phyloP scores from a whole-genome alignment of 2,797 vertebrate genomes.

The Muraenolepis orangiensis region DNA sequence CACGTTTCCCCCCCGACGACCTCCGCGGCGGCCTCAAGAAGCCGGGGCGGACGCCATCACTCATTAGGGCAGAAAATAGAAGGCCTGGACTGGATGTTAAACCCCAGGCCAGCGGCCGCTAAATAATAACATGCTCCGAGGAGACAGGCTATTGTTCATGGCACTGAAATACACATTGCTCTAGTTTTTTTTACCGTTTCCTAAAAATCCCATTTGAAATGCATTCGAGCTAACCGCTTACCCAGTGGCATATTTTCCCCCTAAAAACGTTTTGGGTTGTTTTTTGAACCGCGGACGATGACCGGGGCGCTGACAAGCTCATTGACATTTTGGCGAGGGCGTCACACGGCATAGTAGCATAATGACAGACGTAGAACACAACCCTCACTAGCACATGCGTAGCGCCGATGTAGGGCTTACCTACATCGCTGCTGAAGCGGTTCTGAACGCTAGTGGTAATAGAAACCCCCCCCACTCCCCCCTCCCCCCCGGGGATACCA shows the following conservation, averaged over 20 bases:
- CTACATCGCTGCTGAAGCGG: conserved; percentile 29
- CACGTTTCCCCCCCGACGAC: conserved; percentile 29
- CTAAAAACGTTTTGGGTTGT: background rate
- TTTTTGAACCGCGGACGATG: no score
- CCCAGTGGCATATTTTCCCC: background rate
- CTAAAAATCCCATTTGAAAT: background rate
- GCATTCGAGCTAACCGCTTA: background rate
- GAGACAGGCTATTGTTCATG: background rate
- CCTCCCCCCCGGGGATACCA: conserved; percentile 39
- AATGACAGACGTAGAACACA: conserved; percentile 13
- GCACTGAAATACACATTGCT: background rate
- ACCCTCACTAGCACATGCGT: conserved; percentile 43
- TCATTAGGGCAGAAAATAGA: conserved; percentile 42
- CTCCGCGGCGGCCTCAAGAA: conserved; percentile 18
- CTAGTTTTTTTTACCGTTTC: background rate
- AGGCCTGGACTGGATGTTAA: conserved; percentile 51
- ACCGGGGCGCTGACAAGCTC: conserved; percentile 27
- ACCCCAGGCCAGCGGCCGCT: conserved; percentile 25
- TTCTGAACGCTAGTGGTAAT: conserved; percentile 39
- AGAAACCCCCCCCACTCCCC: conserved; percentile 47
- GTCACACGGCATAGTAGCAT: conserved; percentile 1
- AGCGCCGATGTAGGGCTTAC: conserved; percentile 35
- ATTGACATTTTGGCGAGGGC: conserved; percentile 40
- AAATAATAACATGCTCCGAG: background rate
- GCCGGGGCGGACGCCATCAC: conserved; percentile 16